Conservation (phyloP, 2,888 invertebrate species). For the Latrodectus elegans region DNA sequence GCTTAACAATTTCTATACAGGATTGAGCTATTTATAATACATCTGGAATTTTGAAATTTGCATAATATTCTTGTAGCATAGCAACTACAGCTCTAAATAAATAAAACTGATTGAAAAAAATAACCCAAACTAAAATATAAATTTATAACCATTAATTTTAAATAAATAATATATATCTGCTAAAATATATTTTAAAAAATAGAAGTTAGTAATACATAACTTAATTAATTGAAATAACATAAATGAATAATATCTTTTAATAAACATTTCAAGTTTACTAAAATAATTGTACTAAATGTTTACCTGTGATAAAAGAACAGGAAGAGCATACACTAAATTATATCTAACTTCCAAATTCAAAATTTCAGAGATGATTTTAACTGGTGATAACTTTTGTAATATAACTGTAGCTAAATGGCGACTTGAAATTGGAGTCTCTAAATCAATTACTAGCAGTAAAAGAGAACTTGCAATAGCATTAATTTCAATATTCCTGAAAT, state of each 20-base stretch:
- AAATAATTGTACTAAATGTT: not conserved
- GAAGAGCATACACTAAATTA: slow-evolving; percentile 42
- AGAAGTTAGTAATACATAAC: not conserved
- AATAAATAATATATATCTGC: no score
- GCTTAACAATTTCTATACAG: no score
- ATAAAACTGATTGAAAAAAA: no score
- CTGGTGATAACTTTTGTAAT: slow-evolving; percentile 52
- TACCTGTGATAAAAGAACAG: slow-evolving; percentile 53
- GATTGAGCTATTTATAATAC: no score
- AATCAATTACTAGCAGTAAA: slow-evolving; percentile 40
- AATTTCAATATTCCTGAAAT: slow-evolving; percentile 52
- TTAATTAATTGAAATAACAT: not conserved
- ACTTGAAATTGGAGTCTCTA: slow-evolving; percentile 18
- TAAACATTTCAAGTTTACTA: not conserved
- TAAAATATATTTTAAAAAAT: not conserved
- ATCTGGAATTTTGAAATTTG: no score
- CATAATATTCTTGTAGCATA: no score
- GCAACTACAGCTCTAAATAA: no score
- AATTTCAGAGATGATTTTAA: slow-evolving; percentile 41
- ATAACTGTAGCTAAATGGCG: slow-evolving; percentile 42
- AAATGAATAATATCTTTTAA: slow-evolving; percentile 3
- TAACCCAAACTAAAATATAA: no score
- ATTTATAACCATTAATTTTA: no score
- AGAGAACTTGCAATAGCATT: slow-evolving; percentile 49
- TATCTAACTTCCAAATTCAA: slow-evolving; percentile 24